A percentile compares a stretch with the other conserved stretches of the same genome.
phyloP scores from a whole-genome alignment of 2,888 invertebrate genomes.

The Stratiomys singularior region DNA sequence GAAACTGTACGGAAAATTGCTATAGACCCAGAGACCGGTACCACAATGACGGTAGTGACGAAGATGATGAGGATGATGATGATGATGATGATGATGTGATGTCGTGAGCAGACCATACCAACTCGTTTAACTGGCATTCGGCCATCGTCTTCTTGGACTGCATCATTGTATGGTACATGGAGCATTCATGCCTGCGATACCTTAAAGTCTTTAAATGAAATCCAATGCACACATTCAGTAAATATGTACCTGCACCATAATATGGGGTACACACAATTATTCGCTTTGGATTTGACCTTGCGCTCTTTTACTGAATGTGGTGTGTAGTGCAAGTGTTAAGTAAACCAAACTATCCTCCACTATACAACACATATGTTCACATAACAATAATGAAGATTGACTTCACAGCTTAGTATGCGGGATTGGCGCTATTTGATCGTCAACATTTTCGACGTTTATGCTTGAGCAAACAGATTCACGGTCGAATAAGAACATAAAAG shows the following conservation, averaged over 20 bases:
- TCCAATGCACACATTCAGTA: no score
- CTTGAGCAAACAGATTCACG: background rate
- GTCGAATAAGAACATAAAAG: background rate
- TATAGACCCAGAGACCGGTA: background rate
- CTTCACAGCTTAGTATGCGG: background rate
- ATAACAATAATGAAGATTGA: slow-evolving; percentile 7
- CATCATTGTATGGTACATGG: background rate
- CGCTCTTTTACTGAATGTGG: slow-evolving; percentile 8
- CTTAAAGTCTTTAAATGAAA: no score
- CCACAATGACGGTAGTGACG: slow-evolving; percentile 1
- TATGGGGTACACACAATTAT: background rate
- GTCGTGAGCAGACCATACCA: slow-evolving; percentile 17
- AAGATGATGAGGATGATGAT: slow-evolving; percentile 7
- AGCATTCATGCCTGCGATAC: background rate
- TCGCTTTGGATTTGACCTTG: slow-evolving; percentile 26
- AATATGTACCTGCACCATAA: no score
- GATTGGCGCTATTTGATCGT: background rate
- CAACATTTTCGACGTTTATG: background rate
- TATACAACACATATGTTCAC: no score
- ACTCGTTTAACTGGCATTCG: slow-evolving; percentile 23
- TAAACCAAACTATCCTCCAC: background rate
- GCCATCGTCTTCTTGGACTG: background rate
- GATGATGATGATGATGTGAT: slow-evolving; percentile 11
- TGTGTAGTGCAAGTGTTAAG: slow-evolving; percentile 5
- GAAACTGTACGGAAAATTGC: slow-evolving; percentile 31